phyloP scores from a whole-genome alignment of 1,140 invertebrate genomes.

The Druon quercuslanigerum region DNA sequence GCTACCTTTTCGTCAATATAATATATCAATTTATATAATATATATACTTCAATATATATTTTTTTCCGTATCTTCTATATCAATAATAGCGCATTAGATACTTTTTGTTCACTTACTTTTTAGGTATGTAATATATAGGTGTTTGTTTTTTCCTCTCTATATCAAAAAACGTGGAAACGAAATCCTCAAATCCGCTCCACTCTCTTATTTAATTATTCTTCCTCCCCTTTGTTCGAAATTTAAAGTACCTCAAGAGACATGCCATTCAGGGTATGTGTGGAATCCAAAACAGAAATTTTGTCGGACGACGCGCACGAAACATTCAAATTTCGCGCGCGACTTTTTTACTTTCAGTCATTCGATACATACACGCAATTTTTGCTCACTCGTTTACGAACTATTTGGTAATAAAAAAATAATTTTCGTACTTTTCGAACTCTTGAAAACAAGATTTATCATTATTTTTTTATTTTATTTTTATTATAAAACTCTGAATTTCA shows the following conservation, averaged over 20 bases:
- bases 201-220: constrained; percentile 48
- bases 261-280: constrained; percentile 76
- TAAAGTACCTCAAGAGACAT: constrained; percentile 68
- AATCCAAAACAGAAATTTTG: constrained; percentile 75
- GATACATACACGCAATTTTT: constrained; percentile 54
- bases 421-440: constrained; percentile 25
- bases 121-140: constrained; percentile 75
- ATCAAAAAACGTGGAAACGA: constrained; percentile 73
- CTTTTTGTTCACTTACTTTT: constrained; percentile 73
- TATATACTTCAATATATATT: constrained; percentile 69
- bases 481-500: constrained; percentile 31
- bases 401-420: constrained; percentile 31
- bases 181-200: constrained; percentile 65
- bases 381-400: constrained; percentile 1
- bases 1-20: constrained; percentile 67
- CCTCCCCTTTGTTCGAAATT: constrained; percentile 55
- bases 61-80: constrained; percentile 72
- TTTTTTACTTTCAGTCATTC: constrained; percentile 61
- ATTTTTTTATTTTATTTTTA: constrained; percentile 30
- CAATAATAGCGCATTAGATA: constrained; percentile 75
- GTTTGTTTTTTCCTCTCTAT: constrained; percentile 66
- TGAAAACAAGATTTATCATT: background rate
- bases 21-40: constrained; percentile 67
- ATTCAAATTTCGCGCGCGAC: constrained; percentile 47
- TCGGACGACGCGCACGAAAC: constrained; percentile 49